Evolutionary conservation across 2,113 vertebrate species (phyloP).

Genomic region (Pteruthius melanotis): DNA sequence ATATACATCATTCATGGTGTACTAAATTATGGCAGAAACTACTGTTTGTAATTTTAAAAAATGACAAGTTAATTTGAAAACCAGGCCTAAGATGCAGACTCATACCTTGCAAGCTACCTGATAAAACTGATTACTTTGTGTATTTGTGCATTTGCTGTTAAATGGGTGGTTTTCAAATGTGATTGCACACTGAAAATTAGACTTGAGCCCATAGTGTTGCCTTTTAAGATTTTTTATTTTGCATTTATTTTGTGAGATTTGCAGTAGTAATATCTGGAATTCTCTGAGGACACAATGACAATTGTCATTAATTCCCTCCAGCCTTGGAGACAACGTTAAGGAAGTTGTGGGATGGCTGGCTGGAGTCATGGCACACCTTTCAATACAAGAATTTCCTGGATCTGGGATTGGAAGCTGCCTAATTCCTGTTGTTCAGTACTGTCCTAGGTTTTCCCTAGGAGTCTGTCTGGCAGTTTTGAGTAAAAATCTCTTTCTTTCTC

Average conservation of each 20-base stretch:
- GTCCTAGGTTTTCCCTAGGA: neutral
- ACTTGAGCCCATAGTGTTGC: neutral
- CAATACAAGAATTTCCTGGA: neutral
- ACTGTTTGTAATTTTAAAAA: constrained; percentile 33
- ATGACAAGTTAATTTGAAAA: constrained; percentile 53
- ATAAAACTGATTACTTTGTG: constrained; percentile 16
- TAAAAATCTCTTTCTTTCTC: neutral
- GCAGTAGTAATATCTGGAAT: neutral
- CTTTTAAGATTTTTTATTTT: neutral
- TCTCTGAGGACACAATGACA: neutral
- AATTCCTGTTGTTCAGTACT: neutral
- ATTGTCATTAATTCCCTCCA: neutral
- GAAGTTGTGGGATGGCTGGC: neutral
- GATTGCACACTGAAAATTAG: neutral
- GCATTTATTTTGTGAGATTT: neutral
- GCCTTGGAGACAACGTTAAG: neutral
- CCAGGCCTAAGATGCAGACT: neutral
- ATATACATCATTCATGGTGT: neutral
- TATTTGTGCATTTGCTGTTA: constrained; percentile 13
- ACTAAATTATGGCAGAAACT: constrained; percentile 17
- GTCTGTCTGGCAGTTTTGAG: neutral
- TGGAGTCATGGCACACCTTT: neutral
- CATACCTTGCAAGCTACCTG: neutral
- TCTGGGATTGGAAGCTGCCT: neutral
- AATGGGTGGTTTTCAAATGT: neutral